phyloP scores from a whole-genome alignment of 2,797 vertebrate genomes.

The Chiropotes sagulatus region DNA sequence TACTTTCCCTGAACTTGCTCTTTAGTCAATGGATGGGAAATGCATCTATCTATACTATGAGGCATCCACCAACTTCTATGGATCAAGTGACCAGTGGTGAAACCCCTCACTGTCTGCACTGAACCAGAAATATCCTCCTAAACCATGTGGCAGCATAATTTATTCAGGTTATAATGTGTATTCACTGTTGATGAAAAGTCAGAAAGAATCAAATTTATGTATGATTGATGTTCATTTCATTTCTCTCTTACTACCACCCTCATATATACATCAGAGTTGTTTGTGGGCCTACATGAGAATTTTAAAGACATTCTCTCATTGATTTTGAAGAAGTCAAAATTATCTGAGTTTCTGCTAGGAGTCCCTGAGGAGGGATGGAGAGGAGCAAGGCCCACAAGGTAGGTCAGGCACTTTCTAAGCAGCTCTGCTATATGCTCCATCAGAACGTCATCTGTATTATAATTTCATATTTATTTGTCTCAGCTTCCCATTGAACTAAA shows the following conservation, averaged over 20 bases:
- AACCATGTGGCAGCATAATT: background rate
- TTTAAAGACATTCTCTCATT: background rate
- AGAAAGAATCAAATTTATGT: background rate
- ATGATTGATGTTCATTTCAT: background rate
- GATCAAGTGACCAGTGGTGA: background rate
- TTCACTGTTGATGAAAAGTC: background rate
- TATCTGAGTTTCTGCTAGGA: background rate
- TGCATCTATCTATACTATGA: background rate
- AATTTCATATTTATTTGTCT: background rate
- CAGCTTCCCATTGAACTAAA: background rate
- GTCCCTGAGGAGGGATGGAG: background rate
- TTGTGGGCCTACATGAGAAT: background rate
- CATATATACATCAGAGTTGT: background rate
- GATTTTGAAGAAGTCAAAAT: background rate
- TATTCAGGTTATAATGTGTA: background rate
- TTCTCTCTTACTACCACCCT: background rate
- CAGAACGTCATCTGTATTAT: fast-evolving
- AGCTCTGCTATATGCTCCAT: background rate
- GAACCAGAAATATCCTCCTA: background rate
- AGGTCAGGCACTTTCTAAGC: background rate
- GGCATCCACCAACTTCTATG: background rate
- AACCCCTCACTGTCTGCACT: background rate
- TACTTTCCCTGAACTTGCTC: background rate
- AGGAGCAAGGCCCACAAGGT: background rate
- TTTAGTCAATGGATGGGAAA: background rate